A percentile compares a stretch with the other conserved stretches of the same genome.
Evolutionary conservation across 2,797 vertebrate species (phyloP).

Genomic region (Sardinella longiceps): DNA sequence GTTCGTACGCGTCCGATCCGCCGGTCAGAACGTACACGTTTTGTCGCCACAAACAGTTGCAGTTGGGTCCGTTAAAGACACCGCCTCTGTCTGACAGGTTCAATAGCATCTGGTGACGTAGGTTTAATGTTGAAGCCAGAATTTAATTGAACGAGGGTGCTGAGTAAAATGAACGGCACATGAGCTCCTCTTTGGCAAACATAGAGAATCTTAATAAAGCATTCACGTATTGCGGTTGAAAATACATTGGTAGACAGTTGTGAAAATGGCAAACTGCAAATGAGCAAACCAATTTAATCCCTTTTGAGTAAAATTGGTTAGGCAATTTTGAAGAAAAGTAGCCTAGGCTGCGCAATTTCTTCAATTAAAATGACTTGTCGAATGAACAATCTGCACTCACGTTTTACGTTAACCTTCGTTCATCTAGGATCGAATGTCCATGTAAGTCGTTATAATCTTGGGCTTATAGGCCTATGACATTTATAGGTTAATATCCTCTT

Average conservation of each 20-base stretch:
- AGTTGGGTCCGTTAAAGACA: not conserved
- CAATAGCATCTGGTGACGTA: not conserved
- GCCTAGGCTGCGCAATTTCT: not conserved
- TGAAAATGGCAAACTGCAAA: not conserved
- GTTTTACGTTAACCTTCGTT: not conserved
- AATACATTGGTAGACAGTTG: not conserved
- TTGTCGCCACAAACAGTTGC: not conserved
- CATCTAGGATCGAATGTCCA: not conserved
- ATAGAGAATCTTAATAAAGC: not conserved
- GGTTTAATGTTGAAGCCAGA: not conserved
- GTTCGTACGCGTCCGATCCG: not conserved
- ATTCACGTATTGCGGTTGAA: not conserved
- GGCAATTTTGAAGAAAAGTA: not conserved
- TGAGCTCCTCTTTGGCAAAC: not conserved
- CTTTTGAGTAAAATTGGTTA: not conserved
- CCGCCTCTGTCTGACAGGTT: not conserved
- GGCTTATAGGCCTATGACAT: not conserved
- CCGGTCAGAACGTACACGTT: not conserved
- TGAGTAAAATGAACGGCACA: not conserved
- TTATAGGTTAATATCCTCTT: conserved; percentile 16
- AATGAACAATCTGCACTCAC: not conserved
- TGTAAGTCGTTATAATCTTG: not conserved
- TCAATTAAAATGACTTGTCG: not conserved
- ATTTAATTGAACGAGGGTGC: not conserved
- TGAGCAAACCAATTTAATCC: not conserved